phyloP scores from a whole-genome alignment of 2,113 vertebrate genomes.

The Rhabdomys dilectus region DNA sequence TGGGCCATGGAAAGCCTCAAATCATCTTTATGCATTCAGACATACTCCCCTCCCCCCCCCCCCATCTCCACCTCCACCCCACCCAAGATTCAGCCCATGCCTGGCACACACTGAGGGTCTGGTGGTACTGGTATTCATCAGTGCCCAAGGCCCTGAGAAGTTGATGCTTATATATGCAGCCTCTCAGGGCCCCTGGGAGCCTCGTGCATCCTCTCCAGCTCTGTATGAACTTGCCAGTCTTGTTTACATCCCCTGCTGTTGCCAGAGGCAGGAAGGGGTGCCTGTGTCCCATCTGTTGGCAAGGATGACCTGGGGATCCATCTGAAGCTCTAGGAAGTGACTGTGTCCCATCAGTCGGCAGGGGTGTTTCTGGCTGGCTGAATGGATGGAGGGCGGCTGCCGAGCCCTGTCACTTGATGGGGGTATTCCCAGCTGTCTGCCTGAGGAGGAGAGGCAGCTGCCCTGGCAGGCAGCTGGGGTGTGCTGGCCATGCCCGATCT shows the following conservation, averaged over 20 bases:
- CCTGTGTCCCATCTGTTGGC: slow-evolving; percentile 35
- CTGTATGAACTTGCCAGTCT: slow-evolving; percentile 4
- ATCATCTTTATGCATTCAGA: neutral
- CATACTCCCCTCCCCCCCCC: neutral
- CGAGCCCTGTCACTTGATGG: slow-evolving; percentile 49
- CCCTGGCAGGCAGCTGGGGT: slow-evolving; percentile 25
- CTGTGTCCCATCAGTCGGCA: neutral
- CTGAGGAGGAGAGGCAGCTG: slow-evolving; percentile 59
- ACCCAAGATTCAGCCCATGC: too few relatives aligned
- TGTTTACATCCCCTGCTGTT: neutral
- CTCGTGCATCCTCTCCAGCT: neutral
- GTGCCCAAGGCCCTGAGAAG: neutral
- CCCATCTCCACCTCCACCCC: too few relatives aligned
- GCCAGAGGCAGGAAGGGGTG: neutral
- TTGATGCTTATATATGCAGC: neutral
- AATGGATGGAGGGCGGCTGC: neutral
- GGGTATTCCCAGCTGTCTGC: slow-evolving; percentile 71
- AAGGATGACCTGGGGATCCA: neutral
- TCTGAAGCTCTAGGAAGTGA: slow-evolving; percentile 60
- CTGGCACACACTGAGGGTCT: neutral
- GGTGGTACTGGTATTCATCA: neutral
- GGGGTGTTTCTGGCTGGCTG: slow-evolving; percentile 44
- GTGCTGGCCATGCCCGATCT: slow-evolving; percentile 51
- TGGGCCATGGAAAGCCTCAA: neutral
- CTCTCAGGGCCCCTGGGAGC: neutral